Base-by-base conservation (phyloP, 2,888 invertebrate genomes). In the Ichneumoninae sp. region DNA sequence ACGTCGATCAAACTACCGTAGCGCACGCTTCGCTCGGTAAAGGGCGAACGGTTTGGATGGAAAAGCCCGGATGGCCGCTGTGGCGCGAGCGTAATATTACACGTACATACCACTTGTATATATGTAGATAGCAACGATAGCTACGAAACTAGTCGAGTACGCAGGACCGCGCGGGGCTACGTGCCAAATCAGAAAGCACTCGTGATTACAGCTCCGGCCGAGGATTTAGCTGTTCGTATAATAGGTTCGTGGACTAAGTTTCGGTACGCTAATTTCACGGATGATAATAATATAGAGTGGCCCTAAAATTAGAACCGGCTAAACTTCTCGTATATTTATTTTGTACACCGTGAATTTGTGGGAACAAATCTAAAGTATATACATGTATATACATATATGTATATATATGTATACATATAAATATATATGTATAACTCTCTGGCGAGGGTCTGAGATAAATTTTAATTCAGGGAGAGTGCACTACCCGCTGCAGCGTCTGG, bases 1-100 rank as follows among this genome's bases (percentile, higher is more conserved):
- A 87, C 86, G 89, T 91, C 90, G 88, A 91, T 91, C 90, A 90
- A 86, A 85, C 76, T 81, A 36, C 65, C 70, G 78, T 80, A 76
- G 83, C 78, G 83, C 82, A 85, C 80, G 63, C 33, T 63, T 83
- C 75, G 36, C 52, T 76, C 70, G 40, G 63, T 44, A 83, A 76
- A 52, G 80, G 70, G 47, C 66, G 40, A 78, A 71, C 57, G 74
- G 76, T 65, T 70, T 57, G 66, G 75, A 50, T 50, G 65, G 73
- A 74, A 82, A 69, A 78, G 44, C 40, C 16, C 68, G 63, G 16
- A 19, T 40, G 60, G 71, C 70, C 69, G 57, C 47, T 36, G 73
- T 19, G 66, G 66, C 33, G 16, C 66, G 50, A 52, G 66, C 54
- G n/a, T 66, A 63, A 33, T 66, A 54, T 66, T 54, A 54, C 68